Evolutionary conservation across 2,797 vertebrate genomes (phyloP).

Genomic region (Taeniopygia guttata): DNA sequence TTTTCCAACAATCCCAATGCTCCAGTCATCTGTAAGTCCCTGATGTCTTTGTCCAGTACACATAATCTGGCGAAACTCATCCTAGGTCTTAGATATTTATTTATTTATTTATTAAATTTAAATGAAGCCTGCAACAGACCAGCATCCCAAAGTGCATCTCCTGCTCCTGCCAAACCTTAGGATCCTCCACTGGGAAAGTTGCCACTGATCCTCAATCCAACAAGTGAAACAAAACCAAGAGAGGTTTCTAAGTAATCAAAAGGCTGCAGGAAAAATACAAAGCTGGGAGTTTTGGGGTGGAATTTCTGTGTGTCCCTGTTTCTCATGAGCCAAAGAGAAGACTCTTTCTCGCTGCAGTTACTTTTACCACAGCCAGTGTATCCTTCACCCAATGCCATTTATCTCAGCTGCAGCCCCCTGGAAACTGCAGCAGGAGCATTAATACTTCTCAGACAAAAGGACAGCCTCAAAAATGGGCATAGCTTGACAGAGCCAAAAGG

Average conservation of each 20-base stretch:
- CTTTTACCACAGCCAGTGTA: neutral
- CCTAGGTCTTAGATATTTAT: neutral
- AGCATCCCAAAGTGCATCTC: neutral
- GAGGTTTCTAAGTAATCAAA: neutral
- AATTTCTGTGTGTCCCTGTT: neutral
- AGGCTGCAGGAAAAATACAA: neutral
- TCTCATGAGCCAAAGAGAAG: neutral
- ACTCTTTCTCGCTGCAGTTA: neutral
- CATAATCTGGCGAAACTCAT: neutral
- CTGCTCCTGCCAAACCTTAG: neutral
- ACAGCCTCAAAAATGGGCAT: neutral
- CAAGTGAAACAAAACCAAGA: neutral
- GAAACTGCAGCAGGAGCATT: neutral
- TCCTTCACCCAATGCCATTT: neutral
- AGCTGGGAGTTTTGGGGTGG: rapidly evolving
- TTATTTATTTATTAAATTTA: neutral
- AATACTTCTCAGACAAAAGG: neutral
- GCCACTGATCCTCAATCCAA: neutral
- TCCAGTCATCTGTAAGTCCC: neutral
- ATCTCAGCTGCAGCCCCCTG: neutral
- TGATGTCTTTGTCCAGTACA: neutral
- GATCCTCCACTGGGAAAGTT: neutral
- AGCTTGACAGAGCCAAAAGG: neutral
- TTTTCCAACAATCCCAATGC: neutral
- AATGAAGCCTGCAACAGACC: neutral